Evolutionary conservation across 2,113 vertebrate species (phyloP), one percentile per base, ranked within the genome.

Genomic region (Sigmodon hispidus): DNA sequence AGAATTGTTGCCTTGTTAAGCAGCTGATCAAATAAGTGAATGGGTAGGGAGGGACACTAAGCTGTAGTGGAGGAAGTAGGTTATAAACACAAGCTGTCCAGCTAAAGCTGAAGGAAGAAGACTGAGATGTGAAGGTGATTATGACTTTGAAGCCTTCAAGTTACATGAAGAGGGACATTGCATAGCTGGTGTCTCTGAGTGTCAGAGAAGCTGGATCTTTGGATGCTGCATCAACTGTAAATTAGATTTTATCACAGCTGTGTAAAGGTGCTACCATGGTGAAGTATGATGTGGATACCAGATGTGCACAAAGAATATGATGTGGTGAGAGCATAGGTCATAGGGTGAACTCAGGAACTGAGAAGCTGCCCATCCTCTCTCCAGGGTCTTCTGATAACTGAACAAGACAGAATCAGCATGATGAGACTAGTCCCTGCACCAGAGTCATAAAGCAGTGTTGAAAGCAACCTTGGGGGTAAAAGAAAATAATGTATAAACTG

Each of bases 271-370:
- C 26, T 26, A 22, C 10, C 9, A 0, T 40, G 76, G 31, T 40
- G 52, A 48, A 5, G 7, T 43, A 3, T 22, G 63, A 11, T 63
- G 29, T 52, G 19, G 12, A 40, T 19, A 12, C 43, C 10, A 40
- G 36, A 89, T 80, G 73, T n/a, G 7, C 26, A 1, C 36, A 19
- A 24, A 55, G 61, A 77, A 63, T 22, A 1, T 17, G 36, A 57
- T n/a, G 73, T 36, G 36, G 0, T 1, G 22, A 34, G 59, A 34
- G 4, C 29, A 9, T 1, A 17, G 43, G 48, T 1, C 10, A 26
- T 6, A 40, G 55, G 5, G 61, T 77, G 21, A 1, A 15, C 70
- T 40, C 36, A 70, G 45, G 80, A 16, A 75, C 63, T 36, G 26
- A 5, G 34, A 24, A 24, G 31, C 10, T 40, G 65, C 69, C 34